Conservation (phyloP, 2,888 invertebrate genomes). For the Erebia aethiops region DNA sequence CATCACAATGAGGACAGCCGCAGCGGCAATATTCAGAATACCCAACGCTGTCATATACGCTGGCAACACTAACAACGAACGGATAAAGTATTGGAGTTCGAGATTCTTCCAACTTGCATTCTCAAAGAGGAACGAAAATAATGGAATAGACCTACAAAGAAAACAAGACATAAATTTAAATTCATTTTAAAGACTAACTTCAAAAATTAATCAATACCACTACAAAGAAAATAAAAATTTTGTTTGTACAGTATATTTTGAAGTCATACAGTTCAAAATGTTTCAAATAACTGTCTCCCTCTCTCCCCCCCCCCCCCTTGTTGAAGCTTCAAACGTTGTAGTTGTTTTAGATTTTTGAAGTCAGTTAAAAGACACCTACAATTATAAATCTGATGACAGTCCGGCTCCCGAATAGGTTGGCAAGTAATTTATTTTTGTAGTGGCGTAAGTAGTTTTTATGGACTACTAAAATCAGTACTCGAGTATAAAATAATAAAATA, state of each 20-base stretch:
- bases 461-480: not conserved
- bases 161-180: not conserved
- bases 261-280: too few relatives aligned
- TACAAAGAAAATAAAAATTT: conserved; percentile 44
- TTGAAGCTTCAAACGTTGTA: too few relatives aligned
- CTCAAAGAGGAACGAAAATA: conserved; percentile 58
- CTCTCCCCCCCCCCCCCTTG: too few relatives aligned
- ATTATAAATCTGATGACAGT: too few relatives aligned
- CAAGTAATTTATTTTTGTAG: too few relatives aligned
- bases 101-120: conserved; percentile 60
- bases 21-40: conserved; percentile 79
- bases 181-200: not conserved
- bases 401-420: too few relatives aligned
- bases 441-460: too few relatives aligned
- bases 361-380: too few relatives aligned
- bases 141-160: conserved; percentile 59
- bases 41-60: conserved; percentile 86
- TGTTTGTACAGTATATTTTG: too few relatives aligned
- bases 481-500: not conserved
- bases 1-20: conserved; percentile 80
- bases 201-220: conserved; percentile 45
- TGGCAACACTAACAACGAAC: conserved; percentile 81
- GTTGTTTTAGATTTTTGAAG: too few relatives aligned
- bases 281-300: too few relatives aligned
- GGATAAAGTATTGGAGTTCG: conserved; percentile 70